Base-by-base conservation (phyloP, 2,888 invertebrate species). In the Leuctra nigra region DNA sequence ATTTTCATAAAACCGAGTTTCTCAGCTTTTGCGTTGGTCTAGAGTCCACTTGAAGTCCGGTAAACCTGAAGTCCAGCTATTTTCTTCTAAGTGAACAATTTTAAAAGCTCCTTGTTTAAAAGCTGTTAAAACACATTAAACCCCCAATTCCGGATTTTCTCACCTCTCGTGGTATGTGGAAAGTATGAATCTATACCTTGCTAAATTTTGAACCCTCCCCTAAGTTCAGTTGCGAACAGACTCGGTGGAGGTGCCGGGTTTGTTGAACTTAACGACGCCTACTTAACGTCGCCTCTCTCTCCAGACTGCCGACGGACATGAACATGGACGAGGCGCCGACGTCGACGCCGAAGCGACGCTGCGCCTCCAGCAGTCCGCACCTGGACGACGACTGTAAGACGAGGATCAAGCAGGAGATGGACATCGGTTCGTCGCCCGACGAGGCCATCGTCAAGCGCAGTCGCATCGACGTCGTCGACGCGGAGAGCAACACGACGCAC, bases 401-500 rank as follows among this genome's bases (percentile, higher is more conserved):
- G 35, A 61, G 64, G 13, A 64, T 63, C 67, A 84, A 84, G 69
- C 82, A 83, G 67, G 85, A 84, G 66, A 80, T 82, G 76, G 82
- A 84, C 62, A 77, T 77, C n/a, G 77, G 80, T 59, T 78, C 78
- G 2, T 83, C 82, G 20, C 80, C 81, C 46, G 76, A 76, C 61
- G 83, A 83, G 65, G 78, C 78, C 62, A 70, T 74, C 41, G 76
- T 80, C 62, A 88, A 88, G 72, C 87, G 89, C 67, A 81, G 82
- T 38, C 81, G 90, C 69, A 87, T 87, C 55, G 89, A 87, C 73
- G 82, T 87, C 33, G 89, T 84, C 60, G 92, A 92, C 70, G 91
- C 91, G 48, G 91, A 91, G 72, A 89, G 91, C 29, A 92, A 92
- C 70, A 92, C 92, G 58, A 86, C 89, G 75, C 89, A 90, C 73